These are phyloP conservation scores for Drosophila ananassae DNA, from an alignment of 1,140 invertebrate species.

Conservation along the genomic window DNA sequence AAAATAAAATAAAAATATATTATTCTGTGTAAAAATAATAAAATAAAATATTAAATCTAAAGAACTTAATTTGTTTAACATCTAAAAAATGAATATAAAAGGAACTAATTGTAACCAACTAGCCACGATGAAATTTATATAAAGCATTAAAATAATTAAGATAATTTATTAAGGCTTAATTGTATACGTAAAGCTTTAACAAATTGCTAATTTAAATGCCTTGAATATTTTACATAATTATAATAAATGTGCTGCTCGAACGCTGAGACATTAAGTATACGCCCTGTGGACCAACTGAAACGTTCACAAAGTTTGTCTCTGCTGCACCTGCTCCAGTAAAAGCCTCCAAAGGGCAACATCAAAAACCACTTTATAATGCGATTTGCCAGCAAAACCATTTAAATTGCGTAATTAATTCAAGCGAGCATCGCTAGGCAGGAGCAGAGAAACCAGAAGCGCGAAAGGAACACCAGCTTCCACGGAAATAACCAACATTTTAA, in stretches of 20 bases:
- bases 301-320: conserved; percentile 5
- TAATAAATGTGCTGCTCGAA: conserved; percentile 22
- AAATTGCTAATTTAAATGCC: conserved; percentile 33
- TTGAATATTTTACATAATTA: conserved; percentile 15
- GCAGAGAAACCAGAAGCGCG: conserved; percentile 1
- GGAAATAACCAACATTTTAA: conserved; percentile 45
- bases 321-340: conserved; percentile 18
- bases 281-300: neutral
- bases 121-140: neutral
- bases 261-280: conserved; percentile 23
- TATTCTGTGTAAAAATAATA: neutral
- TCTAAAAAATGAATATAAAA: too few relatives aligned
- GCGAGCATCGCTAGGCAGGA: conserved; percentile 12
- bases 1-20: too few relatives aligned
- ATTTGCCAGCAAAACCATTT: conserved; percentile 52
- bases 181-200: neutral
- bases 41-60: neutral
- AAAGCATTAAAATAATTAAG: neutral
- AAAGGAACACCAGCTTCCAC: conserved; percentile 6
- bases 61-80: neutral
- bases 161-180: too few relatives aligned
- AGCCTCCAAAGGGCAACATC: conserved; percentile 30
- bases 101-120: neutral
- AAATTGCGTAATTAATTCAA: conserved; percentile 63
- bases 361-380: conserved; percentile 57